Base-by-base conservation (phyloP, 2,113 vertebrate species). In the Seriola aureovittata region DNA sequence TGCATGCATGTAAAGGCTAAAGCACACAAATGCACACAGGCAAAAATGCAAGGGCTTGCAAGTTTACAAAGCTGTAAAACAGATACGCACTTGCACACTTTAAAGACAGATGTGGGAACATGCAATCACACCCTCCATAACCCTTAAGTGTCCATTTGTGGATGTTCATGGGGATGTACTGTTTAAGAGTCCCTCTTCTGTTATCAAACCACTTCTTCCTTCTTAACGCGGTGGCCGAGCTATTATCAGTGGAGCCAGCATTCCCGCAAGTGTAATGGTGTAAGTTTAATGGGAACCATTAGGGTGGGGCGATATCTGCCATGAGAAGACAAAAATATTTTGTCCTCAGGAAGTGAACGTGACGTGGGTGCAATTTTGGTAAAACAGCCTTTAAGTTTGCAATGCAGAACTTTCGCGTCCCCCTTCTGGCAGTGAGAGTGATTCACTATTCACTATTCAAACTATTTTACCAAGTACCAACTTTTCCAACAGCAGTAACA, bases 121-220 rank as follows among this genome's bases (percentile, higher is more conserved):
- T 75, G 60, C 71, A 85, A 89, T 88, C 71, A 85, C 79, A 91
- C 81, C 65, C 71, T n/a, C 72, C 86, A 80, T 89, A 86, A 90
- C 90, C 21, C 60, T 71, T 82, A 78, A 7, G 29, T 65, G 54
- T 77, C 81, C 72, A 76, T 87, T 84, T 80, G 64, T 23, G 4
- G 59, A 82, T 74, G 88, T 78, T 88, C 57, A 64, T n/a, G 21
- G 57, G 48, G 40, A 55, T 50, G 42, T 38, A 74, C 17, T 9
- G 44, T 75, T 75, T 70, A 71, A 78, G 13, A 8, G 59, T 62
- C 62, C 64, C 77, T 44, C 10, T 14, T 76, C 75, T 60, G 55
- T 59, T 57, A 60, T 71, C 42, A 73, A 75, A 70, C 40, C 36
- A 38, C 63, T 46, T 29, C 3, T n/a, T 38, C 48, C 17, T 19